Percentiles rank a stretch among this genome's conserved stretches.
Conservation (phyloP, 2,797 vertebrate genomes). For the Mus caroli region DNA sequence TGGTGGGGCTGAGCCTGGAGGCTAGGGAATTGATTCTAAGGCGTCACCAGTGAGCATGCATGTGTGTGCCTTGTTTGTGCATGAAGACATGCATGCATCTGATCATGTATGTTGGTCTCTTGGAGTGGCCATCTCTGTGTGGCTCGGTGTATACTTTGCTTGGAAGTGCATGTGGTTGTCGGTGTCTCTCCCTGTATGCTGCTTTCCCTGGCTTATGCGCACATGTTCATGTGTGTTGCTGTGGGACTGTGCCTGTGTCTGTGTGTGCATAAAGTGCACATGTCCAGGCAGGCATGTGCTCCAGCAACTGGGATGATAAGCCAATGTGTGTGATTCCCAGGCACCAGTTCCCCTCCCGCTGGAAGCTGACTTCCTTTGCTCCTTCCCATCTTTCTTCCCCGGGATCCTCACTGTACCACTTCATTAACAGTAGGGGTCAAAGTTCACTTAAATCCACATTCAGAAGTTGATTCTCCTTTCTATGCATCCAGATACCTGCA, state of each 20-base stretch:
- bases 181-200: not conserved
- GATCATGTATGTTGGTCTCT: not conserved
- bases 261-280: not conserved
- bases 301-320: not conserved
- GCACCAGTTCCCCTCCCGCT: not conserved
- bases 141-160: not conserved
- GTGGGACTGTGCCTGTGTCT: not conserved
- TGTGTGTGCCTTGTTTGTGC: not conserved
- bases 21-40: not conserved
- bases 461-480: not conserved
- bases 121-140: not conserved
- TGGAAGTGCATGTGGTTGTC: not conserved
- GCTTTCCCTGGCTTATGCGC: not conserved
- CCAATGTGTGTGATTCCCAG: not conserved
- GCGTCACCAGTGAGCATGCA: rapidly evolving
- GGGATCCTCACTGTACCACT: too few species aligned
- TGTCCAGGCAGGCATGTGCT: not conserved
- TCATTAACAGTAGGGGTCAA: not conserved
- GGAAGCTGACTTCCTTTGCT: not conserved
- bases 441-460: not conserved
- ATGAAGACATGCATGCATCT: not conserved
- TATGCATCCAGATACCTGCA: not conserved
- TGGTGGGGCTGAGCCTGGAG: not conserved
- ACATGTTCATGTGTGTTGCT: rapidly evolving
- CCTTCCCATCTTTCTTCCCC: not conserved